A percentile compares a stretch with the other conserved stretches of the same genome.
phyloP scores from a whole-genome alignment of 2,888 invertebrate genomes.

The Perdita meconis region DNA sequence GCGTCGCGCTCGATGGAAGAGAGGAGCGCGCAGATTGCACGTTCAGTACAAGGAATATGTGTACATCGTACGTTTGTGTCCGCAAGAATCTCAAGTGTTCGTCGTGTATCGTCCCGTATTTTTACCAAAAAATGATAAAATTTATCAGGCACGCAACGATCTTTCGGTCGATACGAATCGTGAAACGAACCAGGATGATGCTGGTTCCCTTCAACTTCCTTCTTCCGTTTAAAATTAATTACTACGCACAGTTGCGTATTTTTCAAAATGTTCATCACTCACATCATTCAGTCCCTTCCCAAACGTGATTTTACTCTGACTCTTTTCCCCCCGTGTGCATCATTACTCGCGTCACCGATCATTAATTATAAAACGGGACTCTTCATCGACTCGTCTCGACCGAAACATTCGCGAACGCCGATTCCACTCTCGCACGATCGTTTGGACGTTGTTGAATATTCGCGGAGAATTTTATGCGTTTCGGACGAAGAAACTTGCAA shows the following conservation, averaged over 20 bases:
- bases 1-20: constrained; percentile 1
- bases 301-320: too few species aligned
- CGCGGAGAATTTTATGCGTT: constrained; percentile 61
- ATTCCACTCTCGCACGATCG: constrained; percentile 25
- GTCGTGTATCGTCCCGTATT: constrained; percentile 72
- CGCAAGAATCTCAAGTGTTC: constrained; percentile 81
- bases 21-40: constrained; percentile 5
- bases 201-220: background rate
- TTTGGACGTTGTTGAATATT: constrained; percentile 41
- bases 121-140: constrained; percentile 56
- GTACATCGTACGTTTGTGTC: constrained; percentile 69
- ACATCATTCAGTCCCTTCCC: too few species aligned
- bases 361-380: too few species aligned
- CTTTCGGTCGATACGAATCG: constrained; percentile 52
- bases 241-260: too few species aligned
- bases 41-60: constrained; percentile 50
- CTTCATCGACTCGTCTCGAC: constrained; percentile 23
- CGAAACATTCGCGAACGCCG: constrained; percentile 14
- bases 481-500: constrained; percentile 75
- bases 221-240: background rate
- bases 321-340: too few species aligned
- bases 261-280: too few species aligned
- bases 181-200: background rate
- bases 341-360: too few species aligned
- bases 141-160: constrained; percentile 51